phyloP scores from a whole-genome alignment of 2,888 invertebrate species.

The Strigamia maritima region DNA sequence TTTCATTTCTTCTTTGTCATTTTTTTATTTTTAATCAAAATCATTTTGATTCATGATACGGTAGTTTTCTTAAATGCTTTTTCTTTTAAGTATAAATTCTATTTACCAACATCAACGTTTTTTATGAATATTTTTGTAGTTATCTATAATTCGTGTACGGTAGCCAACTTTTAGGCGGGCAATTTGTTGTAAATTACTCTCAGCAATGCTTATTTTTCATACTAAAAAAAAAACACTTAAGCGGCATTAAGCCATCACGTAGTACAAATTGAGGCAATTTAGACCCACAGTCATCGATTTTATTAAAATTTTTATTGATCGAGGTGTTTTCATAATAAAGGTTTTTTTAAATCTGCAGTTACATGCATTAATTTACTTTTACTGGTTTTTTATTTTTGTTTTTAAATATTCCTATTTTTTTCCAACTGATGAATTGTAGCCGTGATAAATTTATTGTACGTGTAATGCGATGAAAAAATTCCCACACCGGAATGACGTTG shows the following conservation, averaged over 20 bases:
- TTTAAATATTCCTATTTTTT: background rate
- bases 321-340: background rate
- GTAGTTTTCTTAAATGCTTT: background rate
- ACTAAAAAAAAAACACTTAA: background rate
- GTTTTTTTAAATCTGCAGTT: background rate
- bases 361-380: constrained; percentile 5
- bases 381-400: background rate
- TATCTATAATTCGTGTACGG: background rate
- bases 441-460: constrained; percentile 22
- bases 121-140: background rate
- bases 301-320: constrained; percentile 9
- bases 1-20: no score
- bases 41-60: background rate
- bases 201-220: background rate
- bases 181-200: background rate
- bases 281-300: background rate
- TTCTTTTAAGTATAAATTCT: background rate
- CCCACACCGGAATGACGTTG: constrained; percentile 19
- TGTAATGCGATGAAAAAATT: constrained; percentile 22
- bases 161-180: background rate
- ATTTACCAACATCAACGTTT: background rate
- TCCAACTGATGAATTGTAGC: constrained; percentile 6
- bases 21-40: background rate
- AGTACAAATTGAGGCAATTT: background rate
- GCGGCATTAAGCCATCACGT: background rate